phyloP scores from a whole-genome alignment of 2,113 vertebrate species.

The Strix uralensis region DNA sequence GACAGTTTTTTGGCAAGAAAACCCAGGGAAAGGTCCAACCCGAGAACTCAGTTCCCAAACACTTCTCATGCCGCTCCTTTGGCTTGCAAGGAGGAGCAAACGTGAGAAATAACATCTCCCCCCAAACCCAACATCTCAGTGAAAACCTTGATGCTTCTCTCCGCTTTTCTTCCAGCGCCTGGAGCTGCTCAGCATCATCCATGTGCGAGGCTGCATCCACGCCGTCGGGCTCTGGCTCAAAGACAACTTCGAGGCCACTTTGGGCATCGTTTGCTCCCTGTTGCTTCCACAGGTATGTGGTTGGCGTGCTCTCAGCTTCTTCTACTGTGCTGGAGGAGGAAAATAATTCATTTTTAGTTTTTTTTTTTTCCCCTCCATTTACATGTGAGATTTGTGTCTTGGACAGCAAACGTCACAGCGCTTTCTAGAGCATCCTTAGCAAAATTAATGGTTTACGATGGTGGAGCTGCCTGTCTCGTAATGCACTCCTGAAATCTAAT shows the following conservation, averaged over 20 bases:
- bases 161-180: conserved; percentile 72
- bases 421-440: background rate
- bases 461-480: background rate
- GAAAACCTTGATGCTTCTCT: background rate
- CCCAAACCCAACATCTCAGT: rapidly evolving
- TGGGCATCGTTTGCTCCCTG: conserved; percentile 81
- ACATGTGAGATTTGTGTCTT: background rate
- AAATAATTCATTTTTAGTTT: rapidly evolving
- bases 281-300: conserved; percentile 84
- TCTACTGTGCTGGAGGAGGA: no score
- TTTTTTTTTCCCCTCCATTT: background rate
- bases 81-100: background rate
- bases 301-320: rapidly evolving
- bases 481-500: background rate
- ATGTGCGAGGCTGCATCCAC: conserved; percentile 90
- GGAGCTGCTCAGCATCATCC: conserved; percentile 76
- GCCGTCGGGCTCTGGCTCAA: conserved; percentile 89
- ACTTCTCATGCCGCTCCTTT: background rate
- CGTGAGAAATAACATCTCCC: background rate
- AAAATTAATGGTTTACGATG: background rate
- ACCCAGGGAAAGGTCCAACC: background rate
- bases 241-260: conserved; percentile 84
- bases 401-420: rapidly evolving
- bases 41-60: background rate
- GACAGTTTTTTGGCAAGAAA: background rate